Evolutionary conservation across 2,113 vertebrate species (phyloP).

Genomic region (Electrona antarctica): DNA sequence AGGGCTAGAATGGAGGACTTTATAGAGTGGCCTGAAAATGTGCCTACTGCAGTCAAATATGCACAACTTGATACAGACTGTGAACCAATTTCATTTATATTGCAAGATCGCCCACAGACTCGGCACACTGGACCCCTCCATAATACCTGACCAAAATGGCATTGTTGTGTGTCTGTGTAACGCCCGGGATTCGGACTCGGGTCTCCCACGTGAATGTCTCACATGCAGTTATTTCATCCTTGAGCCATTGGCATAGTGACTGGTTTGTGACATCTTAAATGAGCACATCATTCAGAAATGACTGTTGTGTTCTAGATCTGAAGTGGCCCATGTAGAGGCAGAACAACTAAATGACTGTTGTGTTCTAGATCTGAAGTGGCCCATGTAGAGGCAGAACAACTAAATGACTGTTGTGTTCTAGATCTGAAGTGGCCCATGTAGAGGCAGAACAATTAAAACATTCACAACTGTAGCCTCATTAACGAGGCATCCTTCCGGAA

Average conservation of each 20-base stretch:
- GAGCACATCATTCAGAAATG: background rate
- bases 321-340: background rate
- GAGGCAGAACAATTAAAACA: background rate
- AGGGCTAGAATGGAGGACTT: slow-evolving; percentile 15
- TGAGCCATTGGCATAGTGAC: background rate
- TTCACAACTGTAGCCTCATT: slow-evolving; percentile 4
- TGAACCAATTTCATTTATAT: slow-evolving; percentile 5
- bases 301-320: background rate
- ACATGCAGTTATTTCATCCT: background rate
- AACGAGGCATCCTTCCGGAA: slow-evolving; percentile 1
- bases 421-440: background rate
- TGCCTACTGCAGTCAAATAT: slow-evolving; percentile 1
- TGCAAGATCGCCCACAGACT: background rate
- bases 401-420: background rate
- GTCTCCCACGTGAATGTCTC: background rate
- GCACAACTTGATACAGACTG: slow-evolving; percentile 11
- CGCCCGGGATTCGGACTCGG: too few relatives aligned
- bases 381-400: too few relatives aligned
- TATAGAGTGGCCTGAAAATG: slow-evolving; percentile 24
- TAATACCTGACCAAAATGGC: slow-evolving; percentile 3
- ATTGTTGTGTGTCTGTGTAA: background rate
- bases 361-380: background rate
- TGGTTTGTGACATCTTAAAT: background rate
- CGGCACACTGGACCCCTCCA: background rate
- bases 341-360: background rate